Percentiles rank a stretch among this genome's conserved stretches.
phyloP scores from a whole-genome alignment of 1,140 invertebrate genomes.

The Stegodyphus mimosarum region DNA sequence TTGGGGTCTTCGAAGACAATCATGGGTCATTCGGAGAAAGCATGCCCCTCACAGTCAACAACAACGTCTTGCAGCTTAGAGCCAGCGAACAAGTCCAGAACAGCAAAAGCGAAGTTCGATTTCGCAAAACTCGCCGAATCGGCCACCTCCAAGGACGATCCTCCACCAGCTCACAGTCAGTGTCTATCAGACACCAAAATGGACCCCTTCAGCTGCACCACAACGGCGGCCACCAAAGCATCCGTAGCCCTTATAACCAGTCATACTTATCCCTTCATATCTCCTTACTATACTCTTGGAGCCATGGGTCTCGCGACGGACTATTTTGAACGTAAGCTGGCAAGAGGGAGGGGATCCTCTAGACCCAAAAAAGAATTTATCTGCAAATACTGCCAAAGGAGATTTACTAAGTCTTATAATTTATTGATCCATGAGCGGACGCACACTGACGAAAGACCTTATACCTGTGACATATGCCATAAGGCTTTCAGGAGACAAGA shows the following conservation, averaged over 20 bases:
- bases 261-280: constrained; percentile 55
- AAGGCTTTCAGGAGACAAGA: constrained; percentile 98
- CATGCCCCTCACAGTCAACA: background rate
- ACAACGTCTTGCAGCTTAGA: background rate
- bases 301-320: constrained; percentile 48
- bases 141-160: constrained; percentile 61
- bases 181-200: background rate
- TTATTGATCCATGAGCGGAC: constrained; percentile 96
- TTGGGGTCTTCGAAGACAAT: background rate
- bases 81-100: background rate
- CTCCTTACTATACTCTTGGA: constrained; percentile 51
- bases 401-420: constrained; percentile 99
- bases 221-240: constrained; percentile 1
- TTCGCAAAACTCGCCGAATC: constrained; percentile 65
- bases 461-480: constrained; percentile 97
- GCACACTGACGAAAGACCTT: constrained; percentile 97
- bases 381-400: constrained; percentile 96
- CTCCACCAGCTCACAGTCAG: constrained; percentile 19
- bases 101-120: constrained; percentile 63
- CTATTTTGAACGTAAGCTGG: constrained; percentile 53
- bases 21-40: background rate
- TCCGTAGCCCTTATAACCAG: constrained; percentile 50
- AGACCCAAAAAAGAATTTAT: constrained; percentile 95
- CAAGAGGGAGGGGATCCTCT: constrained; percentile 47
- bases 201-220: background rate